Evolutionary conservation across 2,113 vertebrate genomes (phyloP).

Genomic region (Acanthisitta chloris): DNA sequence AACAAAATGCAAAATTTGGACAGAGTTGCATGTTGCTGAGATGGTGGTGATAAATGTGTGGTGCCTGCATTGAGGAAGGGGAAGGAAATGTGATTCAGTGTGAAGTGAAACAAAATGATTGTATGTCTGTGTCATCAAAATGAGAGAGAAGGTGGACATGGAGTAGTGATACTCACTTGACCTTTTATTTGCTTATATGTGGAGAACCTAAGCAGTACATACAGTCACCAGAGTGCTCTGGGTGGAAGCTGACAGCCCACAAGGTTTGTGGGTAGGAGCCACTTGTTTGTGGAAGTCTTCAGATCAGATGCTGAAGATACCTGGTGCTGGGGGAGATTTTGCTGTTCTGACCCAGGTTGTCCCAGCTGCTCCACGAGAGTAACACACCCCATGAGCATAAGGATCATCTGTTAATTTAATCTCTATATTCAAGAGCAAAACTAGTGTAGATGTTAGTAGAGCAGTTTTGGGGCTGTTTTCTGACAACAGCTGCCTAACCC

Average conservation of each 20-base stretch:
- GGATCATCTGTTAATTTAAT: not conserved
- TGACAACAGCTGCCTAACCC: not conserved
- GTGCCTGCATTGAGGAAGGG: not conserved
- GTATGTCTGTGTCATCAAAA: not conserved
- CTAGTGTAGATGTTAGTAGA: not conserved
- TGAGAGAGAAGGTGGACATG: not conserved
- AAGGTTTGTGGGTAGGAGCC: not conserved
- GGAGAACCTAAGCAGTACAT: not conserved
- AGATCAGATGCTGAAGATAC: not conserved
- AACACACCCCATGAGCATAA: not conserved
- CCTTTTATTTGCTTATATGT: not conserved
- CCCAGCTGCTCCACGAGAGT: not conserved
- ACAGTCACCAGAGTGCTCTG: accelerated
- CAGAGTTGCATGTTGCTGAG: not conserved
- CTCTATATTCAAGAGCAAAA: not conserved
- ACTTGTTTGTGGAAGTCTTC: not conserved
- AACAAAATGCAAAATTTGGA: not conserved
- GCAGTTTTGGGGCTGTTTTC: not conserved
- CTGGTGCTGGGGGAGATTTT: not conserved
- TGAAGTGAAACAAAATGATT: not conserved
- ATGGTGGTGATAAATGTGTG: not conserved
- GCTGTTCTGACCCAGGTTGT: not conserved
- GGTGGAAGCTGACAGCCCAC: not conserved
- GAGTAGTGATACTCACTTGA: not conserved
- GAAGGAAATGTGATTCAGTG: not conserved